phyloP scores from a whole-genome alignment of 2,888 invertebrate species.

The Brenthis ino region DNA sequence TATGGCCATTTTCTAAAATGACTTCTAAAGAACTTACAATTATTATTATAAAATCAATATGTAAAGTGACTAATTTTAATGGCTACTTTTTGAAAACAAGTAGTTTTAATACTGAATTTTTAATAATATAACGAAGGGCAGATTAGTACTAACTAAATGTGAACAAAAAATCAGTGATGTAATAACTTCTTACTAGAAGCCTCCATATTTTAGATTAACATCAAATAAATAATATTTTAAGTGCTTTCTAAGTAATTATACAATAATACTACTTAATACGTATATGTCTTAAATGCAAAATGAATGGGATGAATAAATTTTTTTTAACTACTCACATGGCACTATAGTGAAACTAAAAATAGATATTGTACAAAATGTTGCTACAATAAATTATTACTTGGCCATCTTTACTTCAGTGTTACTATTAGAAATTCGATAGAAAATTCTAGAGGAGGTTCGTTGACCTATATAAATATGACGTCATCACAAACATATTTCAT shows the following conservation, averaged over 20 bases:
- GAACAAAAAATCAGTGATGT: not conserved
- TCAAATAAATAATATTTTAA: constrained; percentile 8
- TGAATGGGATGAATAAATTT: constrained; percentile 7
- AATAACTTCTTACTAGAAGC: constrained; percentile 13
- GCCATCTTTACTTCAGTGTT: not conserved
- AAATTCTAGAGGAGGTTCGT: not conserved
- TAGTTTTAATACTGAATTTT: not conserved
- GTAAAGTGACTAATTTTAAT: not conserved
- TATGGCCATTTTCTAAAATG: constrained; percentile 12
- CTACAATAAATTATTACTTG: constrained; percentile 7
- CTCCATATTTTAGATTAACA: constrained; percentile 6
- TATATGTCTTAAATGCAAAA: constrained; percentile 14
- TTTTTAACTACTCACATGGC: constrained; percentile 24
- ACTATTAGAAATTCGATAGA: constrained; percentile 8
- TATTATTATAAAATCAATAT: not conserved
- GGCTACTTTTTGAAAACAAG: not conserved
- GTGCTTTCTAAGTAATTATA: constrained; percentile 7
- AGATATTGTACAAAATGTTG: constrained; percentile 1
- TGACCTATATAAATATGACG: too few species aligned
- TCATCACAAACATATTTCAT: too few species aligned
- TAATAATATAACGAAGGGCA: not conserved
- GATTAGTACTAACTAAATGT: not conserved
- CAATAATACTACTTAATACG: constrained; percentile 17
- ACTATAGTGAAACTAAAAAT: constrained; percentile 24
- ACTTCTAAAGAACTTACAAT: constrained; percentile 11